Percentiles rank a stretch among this genome's conserved stretches.
phyloP scores from a whole-genome alignment of 2,797 vertebrate species.

The Poeciliopsis infans region DNA sequence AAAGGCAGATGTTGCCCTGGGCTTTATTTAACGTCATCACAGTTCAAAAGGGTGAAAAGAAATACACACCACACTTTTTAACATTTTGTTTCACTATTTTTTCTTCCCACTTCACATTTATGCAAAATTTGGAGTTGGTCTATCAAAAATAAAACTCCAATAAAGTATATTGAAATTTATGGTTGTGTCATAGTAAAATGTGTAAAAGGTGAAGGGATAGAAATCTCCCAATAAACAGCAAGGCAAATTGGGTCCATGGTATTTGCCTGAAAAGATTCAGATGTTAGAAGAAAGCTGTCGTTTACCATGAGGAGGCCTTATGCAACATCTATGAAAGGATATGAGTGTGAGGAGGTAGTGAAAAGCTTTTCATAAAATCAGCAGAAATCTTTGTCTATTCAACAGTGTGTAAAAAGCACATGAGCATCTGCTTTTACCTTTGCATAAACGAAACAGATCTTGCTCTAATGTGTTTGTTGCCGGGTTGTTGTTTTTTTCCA shows the following conservation, averaged over 20 bases:
- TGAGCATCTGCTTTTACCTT: constrained; percentile 9
- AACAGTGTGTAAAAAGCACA: neutral
- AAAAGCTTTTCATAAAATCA: constrained; percentile 20
- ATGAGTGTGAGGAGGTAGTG: constrained; percentile 42
- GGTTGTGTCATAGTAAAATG: neutral
- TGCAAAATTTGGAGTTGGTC: neutral
- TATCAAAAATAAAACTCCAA: neutral
- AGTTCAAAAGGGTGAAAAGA: neutral
- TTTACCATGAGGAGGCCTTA: constrained; percentile 43
- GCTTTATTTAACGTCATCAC: neutral
- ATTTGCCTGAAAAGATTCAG: constrained; percentile 7
- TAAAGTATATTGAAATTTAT: neutral
- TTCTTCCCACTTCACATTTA: neutral
- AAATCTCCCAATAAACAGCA: neutral
- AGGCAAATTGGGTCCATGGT: neutral
- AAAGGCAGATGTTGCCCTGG: neutral
- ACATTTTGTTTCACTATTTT: neutral
- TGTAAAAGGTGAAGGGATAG: neutral
- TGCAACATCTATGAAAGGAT: constrained; percentile 43
- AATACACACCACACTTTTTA: neutral
- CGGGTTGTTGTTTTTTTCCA: neutral
- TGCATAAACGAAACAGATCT: neutral
- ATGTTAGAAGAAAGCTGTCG: constrained; percentile 29
- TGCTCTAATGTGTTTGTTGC: neutral
- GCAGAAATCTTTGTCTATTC: constrained; percentile 13